These are phyloP conservation scores for Drosophila funebris DNA, from an alignment of 1,140 invertebrate genomes.

Conservation along the genomic window DNA sequence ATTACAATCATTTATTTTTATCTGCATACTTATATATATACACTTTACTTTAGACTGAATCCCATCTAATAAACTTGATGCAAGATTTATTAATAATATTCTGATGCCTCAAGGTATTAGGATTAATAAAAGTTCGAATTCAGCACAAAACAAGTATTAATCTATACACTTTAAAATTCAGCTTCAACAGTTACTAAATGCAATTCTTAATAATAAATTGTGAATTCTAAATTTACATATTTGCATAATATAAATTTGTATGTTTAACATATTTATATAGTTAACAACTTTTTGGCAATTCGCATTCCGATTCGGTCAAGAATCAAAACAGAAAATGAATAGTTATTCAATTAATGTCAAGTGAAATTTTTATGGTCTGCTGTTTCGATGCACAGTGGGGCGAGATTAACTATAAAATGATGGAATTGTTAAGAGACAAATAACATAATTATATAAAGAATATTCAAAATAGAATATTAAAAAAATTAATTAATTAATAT, in stretches of 20 bases:
- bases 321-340: slow-evolving; percentile 17
- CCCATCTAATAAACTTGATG: too few species aligned
- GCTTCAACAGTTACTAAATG: too few species aligned
- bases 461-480: neutral
- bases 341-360: slow-evolving; percentile 22
- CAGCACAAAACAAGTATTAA: too few species aligned
- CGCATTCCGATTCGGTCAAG: neutral
- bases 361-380: slow-evolving; percentile 5
- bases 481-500: neutral
- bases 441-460: neutral
- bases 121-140: too few species aligned
- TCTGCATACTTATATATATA: too few species aligned
- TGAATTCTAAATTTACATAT: neutral
- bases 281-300: neutral
- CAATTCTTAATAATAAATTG: neutral
- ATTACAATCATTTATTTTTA: too few species aligned
- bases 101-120: too few species aligned
- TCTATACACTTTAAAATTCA: too few species aligned
- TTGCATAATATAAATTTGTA: neutral
- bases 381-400: neutral
- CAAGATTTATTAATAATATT: too few species aligned
- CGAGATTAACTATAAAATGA: neutral
- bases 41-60: too few species aligned
- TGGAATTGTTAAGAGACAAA: neutral
- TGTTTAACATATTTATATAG: neutral